Conservation (phyloP, 2,797 vertebrate species). For the Remorina albescens region DNA sequence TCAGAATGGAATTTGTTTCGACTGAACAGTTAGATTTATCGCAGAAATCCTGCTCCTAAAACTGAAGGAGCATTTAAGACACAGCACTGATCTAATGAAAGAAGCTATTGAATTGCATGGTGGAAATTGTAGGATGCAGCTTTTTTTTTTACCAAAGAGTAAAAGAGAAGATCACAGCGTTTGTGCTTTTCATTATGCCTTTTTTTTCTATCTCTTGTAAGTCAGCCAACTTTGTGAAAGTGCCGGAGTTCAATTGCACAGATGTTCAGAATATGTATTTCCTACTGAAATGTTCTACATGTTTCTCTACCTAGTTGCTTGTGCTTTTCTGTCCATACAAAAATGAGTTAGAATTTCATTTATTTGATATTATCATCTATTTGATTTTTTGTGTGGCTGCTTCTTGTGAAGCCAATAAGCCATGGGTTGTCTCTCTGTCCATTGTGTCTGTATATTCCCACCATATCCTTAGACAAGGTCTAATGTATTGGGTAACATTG, state of each 20-base stretch:
- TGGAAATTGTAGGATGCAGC: not conserved
- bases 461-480: not conserved
- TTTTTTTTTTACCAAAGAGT: not conserved
- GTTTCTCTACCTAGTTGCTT: not conserved
- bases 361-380: not conserved
- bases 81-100: not conserved
- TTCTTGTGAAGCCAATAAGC: not conserved
- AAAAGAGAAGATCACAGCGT: not conserved
- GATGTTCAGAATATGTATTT: not conserved
- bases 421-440: not conserved
- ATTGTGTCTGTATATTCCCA: not conserved
- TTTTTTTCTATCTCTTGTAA: not conserved
- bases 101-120: not conserved
- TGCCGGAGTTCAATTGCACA: not conserved
- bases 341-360: slow-evolving; percentile 3
- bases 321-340: not conserved
- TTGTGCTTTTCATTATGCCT: not conserved
- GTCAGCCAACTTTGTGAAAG: not conserved
- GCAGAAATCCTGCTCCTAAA: not conserved
- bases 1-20: too few relatives aligned
- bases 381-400: not conserved
- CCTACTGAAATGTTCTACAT: not conserved
- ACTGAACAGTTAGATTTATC: not conserved
- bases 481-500: not conserved
- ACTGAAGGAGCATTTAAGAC: not conserved